Base-by-base conservation (phyloP, 37 sponge, comb jelly and placozoan species). In the Halisarca cf. caerulea region DNA sequence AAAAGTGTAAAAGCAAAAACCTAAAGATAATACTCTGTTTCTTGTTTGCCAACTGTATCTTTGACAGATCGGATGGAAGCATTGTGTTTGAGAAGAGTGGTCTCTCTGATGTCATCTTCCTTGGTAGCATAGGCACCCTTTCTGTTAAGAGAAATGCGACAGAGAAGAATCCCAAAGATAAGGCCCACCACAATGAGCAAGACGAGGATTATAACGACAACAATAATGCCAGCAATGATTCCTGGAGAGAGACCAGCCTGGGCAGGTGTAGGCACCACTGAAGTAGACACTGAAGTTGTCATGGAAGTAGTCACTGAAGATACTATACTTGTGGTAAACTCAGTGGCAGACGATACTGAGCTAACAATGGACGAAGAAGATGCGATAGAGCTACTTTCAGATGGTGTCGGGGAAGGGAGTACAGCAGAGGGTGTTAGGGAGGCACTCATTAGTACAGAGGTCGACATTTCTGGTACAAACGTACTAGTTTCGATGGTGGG, bases 91-190 rank as follows among this genome's bases (percentile, higher is more conserved):
- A 74, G 77, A 3, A 74, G 77, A 11, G 77, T 40, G 24, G 42
- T 74, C 24, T 74, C 77, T 23, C 77, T 37, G 20, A 43, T 23
- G 45, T 74, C 77, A 41, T 74, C 77, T 7, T 74, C 77, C 24
- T 74, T 40, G 45, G 77, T 74, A 44, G 77, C 77, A 74, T 74
- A 74, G 36, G 32, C 38, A 2, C 77, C 77, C 45, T 74, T 74
- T 37, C 77, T 37, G 43, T 74, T 74, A n/a, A 74, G 25, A 6
- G 24, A 7, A 2, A 74, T 17, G 21, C 42, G 42, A 74, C 77
- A 74, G 1, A 74, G 24, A 18, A 41, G n/a, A n/a, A 74, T 15
- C 11, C 42, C 42, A 21, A 74, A 2, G 1, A 74, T 25, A 23
- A 74, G 7, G 21, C 7, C 2, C 21, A 43, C 77, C 32, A 40